Percentiles rank a stretch among this genome's conserved stretches.
phyloP scores from a whole-genome alignment of 2,797 vertebrate genomes.

The Crocidura indochinensis region DNA sequence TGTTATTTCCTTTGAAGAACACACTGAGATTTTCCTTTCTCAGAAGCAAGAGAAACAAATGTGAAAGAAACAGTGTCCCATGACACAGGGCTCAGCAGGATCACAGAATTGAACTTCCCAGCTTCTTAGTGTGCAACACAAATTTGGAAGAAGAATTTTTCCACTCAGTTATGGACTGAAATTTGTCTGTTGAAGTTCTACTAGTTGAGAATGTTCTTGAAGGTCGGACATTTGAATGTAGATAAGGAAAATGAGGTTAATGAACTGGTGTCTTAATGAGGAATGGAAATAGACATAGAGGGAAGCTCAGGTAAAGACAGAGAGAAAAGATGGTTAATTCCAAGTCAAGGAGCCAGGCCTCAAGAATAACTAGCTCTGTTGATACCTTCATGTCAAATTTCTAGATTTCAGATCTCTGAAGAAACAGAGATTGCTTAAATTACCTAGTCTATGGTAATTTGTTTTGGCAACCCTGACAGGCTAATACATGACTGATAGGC shows the following conservation, averaged over 20 bases:
- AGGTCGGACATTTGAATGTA: background rate
- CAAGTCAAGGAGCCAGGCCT: background rate
- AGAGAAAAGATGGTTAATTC: background rate
- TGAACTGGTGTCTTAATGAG: background rate
- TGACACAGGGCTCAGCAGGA: background rate
- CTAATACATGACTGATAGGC: background rate
- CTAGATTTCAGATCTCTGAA: background rate
- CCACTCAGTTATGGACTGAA: background rate
- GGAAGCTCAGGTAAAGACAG: background rate
- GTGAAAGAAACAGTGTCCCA: background rate
- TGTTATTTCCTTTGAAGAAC: constrained; percentile 17
- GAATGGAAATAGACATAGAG: background rate
- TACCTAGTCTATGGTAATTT: background rate
- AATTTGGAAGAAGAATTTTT: background rate
- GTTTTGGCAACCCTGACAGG: background rate
- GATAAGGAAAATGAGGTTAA: background rate
- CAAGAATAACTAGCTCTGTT: background rate
- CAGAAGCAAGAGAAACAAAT: constrained; percentile 31
- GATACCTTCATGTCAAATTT: background rate
- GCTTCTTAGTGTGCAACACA: background rate
- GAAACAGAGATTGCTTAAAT: background rate
- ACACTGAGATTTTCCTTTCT: constrained; percentile 50
- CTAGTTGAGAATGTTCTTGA: background rate
- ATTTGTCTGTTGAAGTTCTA: background rate
- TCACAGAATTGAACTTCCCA: background rate